phyloP scores from a whole-genome alignment of 2,797 vertebrate genomes.

The Microctenopoma steveboyesi region DNA sequence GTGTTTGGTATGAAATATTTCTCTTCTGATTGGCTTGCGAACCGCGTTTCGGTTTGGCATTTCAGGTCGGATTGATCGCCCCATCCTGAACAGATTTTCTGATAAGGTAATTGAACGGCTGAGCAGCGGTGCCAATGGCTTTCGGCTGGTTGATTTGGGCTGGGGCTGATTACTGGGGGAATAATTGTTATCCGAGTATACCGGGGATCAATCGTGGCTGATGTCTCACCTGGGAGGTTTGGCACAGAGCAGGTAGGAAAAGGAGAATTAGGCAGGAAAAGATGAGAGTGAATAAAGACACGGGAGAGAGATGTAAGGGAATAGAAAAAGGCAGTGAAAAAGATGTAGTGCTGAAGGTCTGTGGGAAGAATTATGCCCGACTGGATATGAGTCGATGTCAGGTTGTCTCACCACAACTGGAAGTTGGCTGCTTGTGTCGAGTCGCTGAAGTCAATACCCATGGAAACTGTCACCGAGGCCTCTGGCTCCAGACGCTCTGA shows the following conservation, averaged over 20 bases:
- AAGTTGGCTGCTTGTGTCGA: conserved; percentile 95
- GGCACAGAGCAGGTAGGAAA: conserved; percentile 49
- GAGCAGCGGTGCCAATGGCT: conserved; percentile 86
- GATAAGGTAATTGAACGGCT: conserved; percentile 92
- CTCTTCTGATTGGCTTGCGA: conserved; percentile 82
- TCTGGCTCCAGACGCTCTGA: conserved; percentile 90
- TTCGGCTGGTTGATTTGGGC: conserved; percentile 89
- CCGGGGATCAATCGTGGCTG: conserved; percentile 91
- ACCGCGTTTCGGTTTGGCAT: conserved; percentile 86
- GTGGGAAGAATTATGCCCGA: neutral
- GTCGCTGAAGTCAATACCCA: conserved; percentile 98
- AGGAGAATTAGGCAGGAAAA: conserved; percentile 29
- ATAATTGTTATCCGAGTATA: conserved; percentile 96
- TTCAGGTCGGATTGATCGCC: conserved; percentile 88
- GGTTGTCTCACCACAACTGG: conserved; percentile 91
- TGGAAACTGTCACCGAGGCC: conserved; percentile 89
- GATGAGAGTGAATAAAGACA: conserved; percentile 10
- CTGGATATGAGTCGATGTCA: conserved; percentile 38
- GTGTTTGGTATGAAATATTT: conserved; percentile 49
- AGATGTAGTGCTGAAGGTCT: conserved; percentile 30
- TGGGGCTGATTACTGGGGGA: conserved; percentile 93
- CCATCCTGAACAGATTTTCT: conserved; percentile 88
- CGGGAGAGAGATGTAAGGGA: neutral
- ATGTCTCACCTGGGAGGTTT: conserved; percentile 78
- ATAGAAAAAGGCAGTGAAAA: neutral